Percentiles rank a stretch among this genome's conserved stretches.
These are phyloP conservation scores for Galeruca laticollis DNA, from an alignment of 2,888 invertebrate genomes.

Conservation along the genomic window DNA sequence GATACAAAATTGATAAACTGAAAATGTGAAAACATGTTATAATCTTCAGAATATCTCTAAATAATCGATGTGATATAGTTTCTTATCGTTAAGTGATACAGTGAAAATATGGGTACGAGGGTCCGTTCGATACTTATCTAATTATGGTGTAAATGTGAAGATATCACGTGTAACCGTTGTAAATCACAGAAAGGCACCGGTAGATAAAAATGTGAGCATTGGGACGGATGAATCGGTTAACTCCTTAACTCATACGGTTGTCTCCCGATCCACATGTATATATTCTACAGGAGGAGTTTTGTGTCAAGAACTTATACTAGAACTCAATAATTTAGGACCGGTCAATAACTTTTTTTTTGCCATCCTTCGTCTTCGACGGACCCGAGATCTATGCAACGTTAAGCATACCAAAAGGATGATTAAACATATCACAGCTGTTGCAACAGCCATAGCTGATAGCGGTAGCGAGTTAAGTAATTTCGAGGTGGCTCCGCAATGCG, in stretches of 20 bases:
- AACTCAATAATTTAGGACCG: slow-evolving; percentile 76
- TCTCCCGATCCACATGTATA: slow-evolving; percentile 93
- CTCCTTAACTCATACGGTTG: slow-evolving; percentile 81
- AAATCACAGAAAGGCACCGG: slow-evolving; percentile 66
- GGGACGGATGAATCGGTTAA: slow-evolving; percentile 63
- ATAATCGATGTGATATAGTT: background rate
- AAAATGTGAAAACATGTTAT: too few species aligned
- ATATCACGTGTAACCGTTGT: slow-evolving; percentile 42
- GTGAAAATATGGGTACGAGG: background rate
- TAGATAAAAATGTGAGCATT: slow-evolving; percentile 65
- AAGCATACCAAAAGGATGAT: slow-evolving; percentile 72
- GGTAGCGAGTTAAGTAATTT: slow-evolving; percentile 69
- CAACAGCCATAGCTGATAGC: slow-evolving; percentile 72
- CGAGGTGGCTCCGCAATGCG: slow-evolving; percentile 73
- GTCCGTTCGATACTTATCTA: slow-evolving; percentile 17
- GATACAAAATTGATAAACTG: too few species aligned
- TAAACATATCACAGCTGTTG: slow-evolving; percentile 71
- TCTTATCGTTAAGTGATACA: background rate
- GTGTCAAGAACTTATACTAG: slow-evolving; percentile 84
- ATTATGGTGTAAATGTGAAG: slow-evolving; percentile 34
- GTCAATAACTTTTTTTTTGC: slow-evolving; percentile 68
- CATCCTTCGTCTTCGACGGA: slow-evolving; percentile 68
- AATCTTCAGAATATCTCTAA: too few species aligned
- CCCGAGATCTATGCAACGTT: slow-evolving; percentile 71
- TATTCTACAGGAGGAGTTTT: slow-evolving; percentile 92